These are phyloP conservation scores for Strigamia crassipes DNA, from an alignment of 2,888 invertebrate genomes.

Conservation along the genomic window DNA sequence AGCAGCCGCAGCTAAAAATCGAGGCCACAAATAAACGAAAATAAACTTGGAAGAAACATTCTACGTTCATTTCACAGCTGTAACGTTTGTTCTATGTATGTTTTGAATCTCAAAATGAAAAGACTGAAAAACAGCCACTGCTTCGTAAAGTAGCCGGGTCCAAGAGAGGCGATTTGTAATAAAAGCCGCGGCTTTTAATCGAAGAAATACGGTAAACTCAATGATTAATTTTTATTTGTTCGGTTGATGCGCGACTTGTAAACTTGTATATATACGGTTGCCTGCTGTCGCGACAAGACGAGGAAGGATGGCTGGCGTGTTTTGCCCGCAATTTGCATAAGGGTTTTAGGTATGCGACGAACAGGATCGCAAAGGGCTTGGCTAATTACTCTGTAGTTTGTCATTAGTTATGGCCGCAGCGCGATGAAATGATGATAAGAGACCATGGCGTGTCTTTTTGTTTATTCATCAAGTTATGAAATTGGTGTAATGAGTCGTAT, in stretches of 20 bases:
- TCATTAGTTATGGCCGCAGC: not conserved
- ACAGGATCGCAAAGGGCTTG: slow-evolving; percentile 23
- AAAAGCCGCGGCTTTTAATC: no score
- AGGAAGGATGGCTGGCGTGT: not conserved
- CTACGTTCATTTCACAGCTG: no score
- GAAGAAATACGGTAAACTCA: no score
- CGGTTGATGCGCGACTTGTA: not conserved
- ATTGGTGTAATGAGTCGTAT: not conserved
- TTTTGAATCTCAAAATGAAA: no score
- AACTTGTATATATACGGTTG: not conserved
- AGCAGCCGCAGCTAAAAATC: no score
- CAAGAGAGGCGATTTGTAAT: no score
- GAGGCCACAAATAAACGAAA: no score
- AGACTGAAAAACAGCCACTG: no score
- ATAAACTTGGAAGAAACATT: no score
- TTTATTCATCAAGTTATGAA: slow-evolving; percentile 20
- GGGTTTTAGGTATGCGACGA: not conserved
- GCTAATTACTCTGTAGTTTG: slow-evolving; percentile 27
- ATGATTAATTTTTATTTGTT: no score
- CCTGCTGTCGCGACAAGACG: slow-evolving; percentile 25
- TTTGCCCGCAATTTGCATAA: slow-evolving; percentile 13
- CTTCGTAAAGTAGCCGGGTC: no score
- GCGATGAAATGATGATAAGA: slow-evolving; percentile 21
- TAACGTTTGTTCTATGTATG: no score
- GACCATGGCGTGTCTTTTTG: not conserved